phyloP scores from a whole-genome alignment of 1,140 invertebrate genomes.

The Littorina saxatilis region DNA sequence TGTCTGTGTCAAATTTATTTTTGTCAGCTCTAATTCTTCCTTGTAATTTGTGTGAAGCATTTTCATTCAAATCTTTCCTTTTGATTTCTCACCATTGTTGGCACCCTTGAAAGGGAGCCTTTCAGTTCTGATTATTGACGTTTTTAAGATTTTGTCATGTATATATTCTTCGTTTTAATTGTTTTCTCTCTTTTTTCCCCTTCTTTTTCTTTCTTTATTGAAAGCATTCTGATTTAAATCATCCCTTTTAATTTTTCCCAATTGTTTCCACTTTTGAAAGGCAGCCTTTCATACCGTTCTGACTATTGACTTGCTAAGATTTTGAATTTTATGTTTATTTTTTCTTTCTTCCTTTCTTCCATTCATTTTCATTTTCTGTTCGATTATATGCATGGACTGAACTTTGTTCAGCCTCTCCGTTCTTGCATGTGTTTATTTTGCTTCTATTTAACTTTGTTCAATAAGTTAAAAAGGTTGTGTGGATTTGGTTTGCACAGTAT shows the following conservation, averaged over 20 bases:
- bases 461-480: too few relatives aligned
- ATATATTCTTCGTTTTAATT: too few relatives aligned
- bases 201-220: neutral
- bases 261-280: neutral
- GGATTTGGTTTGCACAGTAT: too few relatives aligned
- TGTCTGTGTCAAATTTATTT: neutral
- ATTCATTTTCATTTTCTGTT: too few relatives aligned
- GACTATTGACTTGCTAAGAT: neutral
- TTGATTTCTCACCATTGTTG: neutral
- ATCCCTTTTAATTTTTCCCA: neutral
- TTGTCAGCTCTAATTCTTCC: neutral
- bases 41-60: neutral
- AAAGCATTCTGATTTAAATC: neutral
- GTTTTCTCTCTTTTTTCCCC: neutral
- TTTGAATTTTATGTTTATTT: neutral
- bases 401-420: neutral
- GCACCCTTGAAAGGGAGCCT: neutral
- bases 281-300: neutral
- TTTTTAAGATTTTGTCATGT: too few relatives aligned
- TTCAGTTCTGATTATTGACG: neutral
- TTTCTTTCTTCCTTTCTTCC: too few relatives aligned
- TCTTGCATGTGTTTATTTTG: too few relatives aligned
- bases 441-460: too few relatives aligned
- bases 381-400: neutral
- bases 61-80: neutral